A percentile compares a stretch with the other conserved stretches of the same genome.
phyloP scores from a whole-genome alignment of 2,797 vertebrate genomes.

The Podargus strigoides region DNA sequence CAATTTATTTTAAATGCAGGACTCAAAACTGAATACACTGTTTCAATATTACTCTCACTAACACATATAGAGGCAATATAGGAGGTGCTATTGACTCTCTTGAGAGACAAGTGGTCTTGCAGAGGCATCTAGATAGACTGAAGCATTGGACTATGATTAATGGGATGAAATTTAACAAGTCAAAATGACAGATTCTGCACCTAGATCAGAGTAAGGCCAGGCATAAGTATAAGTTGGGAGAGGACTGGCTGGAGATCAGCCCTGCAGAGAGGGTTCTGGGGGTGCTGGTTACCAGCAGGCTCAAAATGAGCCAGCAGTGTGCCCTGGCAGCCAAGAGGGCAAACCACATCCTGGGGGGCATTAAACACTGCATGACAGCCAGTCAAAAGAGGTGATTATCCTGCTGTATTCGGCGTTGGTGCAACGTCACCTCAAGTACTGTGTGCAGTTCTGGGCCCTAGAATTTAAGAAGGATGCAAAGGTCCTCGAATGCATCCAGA shows the following conservation, averaged over 20 bases:
- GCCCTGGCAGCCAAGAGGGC: not conserved
- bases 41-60: not conserved
- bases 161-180: not conserved
- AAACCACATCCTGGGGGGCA: not conserved
- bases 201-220: too few species aligned
- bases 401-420: not conserved
- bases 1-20: not conserved
- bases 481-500: not conserved
- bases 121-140: not conserved
- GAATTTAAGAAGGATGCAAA: not conserved
- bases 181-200: not conserved
- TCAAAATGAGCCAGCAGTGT: too few species aligned
- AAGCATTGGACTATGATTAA: not conserved
- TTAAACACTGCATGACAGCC: not conserved
- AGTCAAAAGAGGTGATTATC: not conserved
- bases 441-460: not conserved
- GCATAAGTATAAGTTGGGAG: not conserved
- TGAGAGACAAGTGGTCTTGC: not conserved
- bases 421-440: not conserved
- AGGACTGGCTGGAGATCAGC: not conserved
- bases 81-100: not conserved
- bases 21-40: not conserved
- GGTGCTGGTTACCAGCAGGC: not conserved
- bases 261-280: not conserved
- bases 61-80: not conserved